Evolutionary conservation across 1,140 invertebrate species (phyloP).

Genomic region (Spodoptera litura): DNA sequence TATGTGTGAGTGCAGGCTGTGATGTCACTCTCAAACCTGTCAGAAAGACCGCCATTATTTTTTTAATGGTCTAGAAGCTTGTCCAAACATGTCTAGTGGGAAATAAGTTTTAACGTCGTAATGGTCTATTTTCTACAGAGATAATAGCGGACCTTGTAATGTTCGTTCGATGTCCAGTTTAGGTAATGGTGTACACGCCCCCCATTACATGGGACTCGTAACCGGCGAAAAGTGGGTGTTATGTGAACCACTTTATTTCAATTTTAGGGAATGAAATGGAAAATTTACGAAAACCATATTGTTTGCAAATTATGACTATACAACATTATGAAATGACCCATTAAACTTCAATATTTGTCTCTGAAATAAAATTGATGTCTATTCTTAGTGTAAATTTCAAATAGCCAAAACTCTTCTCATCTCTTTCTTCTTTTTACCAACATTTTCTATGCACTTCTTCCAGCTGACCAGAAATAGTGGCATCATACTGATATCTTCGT

Average conservation of each 20-base stretch:
- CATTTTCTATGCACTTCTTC: background rate
- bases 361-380: background rate
- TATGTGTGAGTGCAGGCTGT: slow-evolving; percentile 35
- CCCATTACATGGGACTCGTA: too few relatives aligned
- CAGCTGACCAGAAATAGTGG: background rate
- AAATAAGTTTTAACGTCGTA: slow-evolving; percentile 29
- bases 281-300: too few relatives aligned
- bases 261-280: too few relatives aligned
- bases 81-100: slow-evolving; percentile 30
- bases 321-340: too few relatives aligned
- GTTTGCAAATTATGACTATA: too few relatives aligned
- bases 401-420: background rate
- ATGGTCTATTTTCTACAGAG: background rate
- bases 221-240: too few relatives aligned
- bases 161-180: too few relatives aligned
- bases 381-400: background rate
- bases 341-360: too few relatives aligned
- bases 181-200: too few relatives aligned
- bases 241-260: too few relatives aligned
- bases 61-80: slow-evolving; percentile 27
- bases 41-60: slow-evolving; percentile 38
- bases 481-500: slow-evolving; percentile 11
- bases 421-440: background rate
- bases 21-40: slow-evolving; percentile 48
- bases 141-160: background rate